phyloP scores from a whole-genome alignment of 2,113 vertebrate species.

The Xerus inauris region DNA sequence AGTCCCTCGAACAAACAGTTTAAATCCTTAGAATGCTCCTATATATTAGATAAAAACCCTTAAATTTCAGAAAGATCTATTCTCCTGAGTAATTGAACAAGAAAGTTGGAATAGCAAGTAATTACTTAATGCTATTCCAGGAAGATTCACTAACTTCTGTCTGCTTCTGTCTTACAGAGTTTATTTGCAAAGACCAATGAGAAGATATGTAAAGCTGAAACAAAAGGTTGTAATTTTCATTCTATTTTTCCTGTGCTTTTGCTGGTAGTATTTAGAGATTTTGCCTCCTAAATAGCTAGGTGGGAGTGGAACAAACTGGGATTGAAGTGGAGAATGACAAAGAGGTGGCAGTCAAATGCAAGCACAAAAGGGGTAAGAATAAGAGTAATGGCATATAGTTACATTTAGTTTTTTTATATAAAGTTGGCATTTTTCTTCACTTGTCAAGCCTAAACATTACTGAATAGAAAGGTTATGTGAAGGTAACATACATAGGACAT shows the following conservation, averaged over 20 bases:
- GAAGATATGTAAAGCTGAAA: conserved; percentile 43
- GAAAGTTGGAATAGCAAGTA: conserved; percentile 48
- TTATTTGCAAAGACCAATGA: conserved; percentile 44
- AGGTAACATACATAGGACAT: conserved; percentile 43
- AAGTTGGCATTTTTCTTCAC: conserved; percentile 50
- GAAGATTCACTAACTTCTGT: conserved; percentile 41
- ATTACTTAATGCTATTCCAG: conserved; percentile 55
- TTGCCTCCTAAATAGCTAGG: not conserved
- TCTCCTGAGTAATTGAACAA: conserved; percentile 49
- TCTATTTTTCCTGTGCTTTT: conserved; percentile 45
- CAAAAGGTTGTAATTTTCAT: not conserved
- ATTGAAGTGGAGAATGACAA: conserved; percentile 48
- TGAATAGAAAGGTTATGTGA: conserved; percentile 54
- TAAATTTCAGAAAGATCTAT: conserved; percentile 15
- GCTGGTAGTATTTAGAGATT: conserved; percentile 26
- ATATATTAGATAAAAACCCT: conserved; percentile 15
- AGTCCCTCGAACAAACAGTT: conserved; percentile 18
- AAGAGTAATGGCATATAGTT: conserved; percentile 31
- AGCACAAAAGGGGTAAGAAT: not conserved
- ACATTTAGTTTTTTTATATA: conserved; percentile 30
- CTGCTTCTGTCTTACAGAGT: not conserved
- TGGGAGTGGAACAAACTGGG: not conserved
- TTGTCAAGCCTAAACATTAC: conserved; percentile 52
- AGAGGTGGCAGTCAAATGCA: conserved; percentile 54
- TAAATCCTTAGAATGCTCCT: conserved; percentile 47